phyloP scores from a whole-genome alignment of 2,888 invertebrate genomes.

The Trichacis sp. region DNA sequence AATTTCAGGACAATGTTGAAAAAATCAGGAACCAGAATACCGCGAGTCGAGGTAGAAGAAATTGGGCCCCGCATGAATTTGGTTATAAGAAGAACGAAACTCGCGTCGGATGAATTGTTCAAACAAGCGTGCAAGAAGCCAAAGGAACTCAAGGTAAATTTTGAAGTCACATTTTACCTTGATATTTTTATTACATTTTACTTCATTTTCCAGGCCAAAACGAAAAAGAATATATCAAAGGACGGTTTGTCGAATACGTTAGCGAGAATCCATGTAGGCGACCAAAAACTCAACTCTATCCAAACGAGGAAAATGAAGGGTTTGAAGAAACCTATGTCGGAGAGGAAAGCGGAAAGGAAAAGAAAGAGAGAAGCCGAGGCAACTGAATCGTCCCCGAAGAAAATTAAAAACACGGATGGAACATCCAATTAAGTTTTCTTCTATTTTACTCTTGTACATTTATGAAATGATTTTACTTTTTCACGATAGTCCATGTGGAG shows the following conservation, averaged over 20 bases:
- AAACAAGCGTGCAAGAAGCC: slow-evolving; percentile 86
- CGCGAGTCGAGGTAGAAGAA: slow-evolving; percentile 92
- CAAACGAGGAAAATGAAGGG: slow-evolving; percentile 95
- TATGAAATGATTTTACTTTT: slow-evolving; percentile 31
- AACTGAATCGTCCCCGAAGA: slow-evolving; percentile 50
- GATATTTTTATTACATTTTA: slow-evolving; percentile 3
- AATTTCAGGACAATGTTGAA: slow-evolving; percentile 82
- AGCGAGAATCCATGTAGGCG: slow-evolving; percentile 93
- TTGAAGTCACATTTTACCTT: not conserved
- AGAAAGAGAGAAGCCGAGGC: slow-evolving; percentile 70
- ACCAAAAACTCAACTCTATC: slow-evolving; percentile 85
- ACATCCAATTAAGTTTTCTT: slow-evolving; percentile 17
- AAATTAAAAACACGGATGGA: slow-evolving; percentile 39
- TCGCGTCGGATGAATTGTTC: slow-evolving; percentile 91
- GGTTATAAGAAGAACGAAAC: slow-evolving; percentile 83
- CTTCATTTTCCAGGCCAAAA: slow-evolving; percentile 72
- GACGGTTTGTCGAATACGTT: slow-evolving; percentile 90
- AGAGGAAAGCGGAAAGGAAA: slow-evolving; percentile 74
- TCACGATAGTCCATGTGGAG: slow-evolving; percentile 51
- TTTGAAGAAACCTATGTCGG: slow-evolving; percentile 79
- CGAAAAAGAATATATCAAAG: slow-evolving; percentile 90
- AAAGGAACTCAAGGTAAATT: slow-evolving; percentile 76
- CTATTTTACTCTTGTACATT: too few relatives aligned
- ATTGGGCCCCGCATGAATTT: slow-evolving; percentile 95
- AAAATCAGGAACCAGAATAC: slow-evolving; percentile 90